phyloP scores from a whole-genome alignment of 2,888 invertebrate genomes.

The Cryptosula pallasiana region DNA sequence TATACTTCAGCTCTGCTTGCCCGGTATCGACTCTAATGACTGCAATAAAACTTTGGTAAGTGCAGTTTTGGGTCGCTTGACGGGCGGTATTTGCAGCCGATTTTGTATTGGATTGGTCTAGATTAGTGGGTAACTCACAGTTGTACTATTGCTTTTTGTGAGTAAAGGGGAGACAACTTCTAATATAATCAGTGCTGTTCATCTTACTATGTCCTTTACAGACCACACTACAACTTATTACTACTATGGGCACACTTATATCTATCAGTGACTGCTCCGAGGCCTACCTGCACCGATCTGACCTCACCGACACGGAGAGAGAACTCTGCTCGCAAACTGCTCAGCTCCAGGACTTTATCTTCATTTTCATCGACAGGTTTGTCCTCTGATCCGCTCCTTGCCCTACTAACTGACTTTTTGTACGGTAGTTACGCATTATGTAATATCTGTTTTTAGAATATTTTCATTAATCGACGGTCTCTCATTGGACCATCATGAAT shows the following conservation, averaged over 20 bases:
- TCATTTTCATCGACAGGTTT: conserved; percentile 73
- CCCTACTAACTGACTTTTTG: conserved; percentile 22
- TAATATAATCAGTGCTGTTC: too few relatives aligned
- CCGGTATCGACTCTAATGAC: conserved; percentile 87
- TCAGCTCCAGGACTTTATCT: conserved; percentile 80
- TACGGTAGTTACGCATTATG: background rate
- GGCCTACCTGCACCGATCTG: conserved; percentile 63
- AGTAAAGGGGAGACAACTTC: too few relatives aligned
- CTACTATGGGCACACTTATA: conserved; percentile 63
- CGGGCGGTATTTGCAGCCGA: too few relatives aligned
- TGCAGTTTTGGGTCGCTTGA: too few relatives aligned
- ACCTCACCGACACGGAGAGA: conserved; percentile 71
- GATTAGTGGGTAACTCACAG: too few relatives aligned
- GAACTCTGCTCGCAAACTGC: conserved; percentile 73
- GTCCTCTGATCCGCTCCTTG: too few relatives aligned
- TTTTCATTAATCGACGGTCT: conserved; percentile 53
- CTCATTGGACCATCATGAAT: conserved; percentile 34
- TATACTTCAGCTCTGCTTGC: conserved; percentile 71
- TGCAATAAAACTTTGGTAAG: conserved; percentile 58
- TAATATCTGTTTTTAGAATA: conserved; percentile 36
- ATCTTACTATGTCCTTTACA: conserved; percentile 29
- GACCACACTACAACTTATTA: conserved; percentile 72
- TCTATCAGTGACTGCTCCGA: conserved; percentile 80
- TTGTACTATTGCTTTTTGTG: too few relatives aligned
- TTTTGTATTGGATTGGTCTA: too few relatives aligned